A percentile compares a stretch with the other conserved stretches of the same genome.
phyloP scores from a whole-genome alignment of 2,888 invertebrate genomes.

The Lasioglossum villosulum region DNA sequence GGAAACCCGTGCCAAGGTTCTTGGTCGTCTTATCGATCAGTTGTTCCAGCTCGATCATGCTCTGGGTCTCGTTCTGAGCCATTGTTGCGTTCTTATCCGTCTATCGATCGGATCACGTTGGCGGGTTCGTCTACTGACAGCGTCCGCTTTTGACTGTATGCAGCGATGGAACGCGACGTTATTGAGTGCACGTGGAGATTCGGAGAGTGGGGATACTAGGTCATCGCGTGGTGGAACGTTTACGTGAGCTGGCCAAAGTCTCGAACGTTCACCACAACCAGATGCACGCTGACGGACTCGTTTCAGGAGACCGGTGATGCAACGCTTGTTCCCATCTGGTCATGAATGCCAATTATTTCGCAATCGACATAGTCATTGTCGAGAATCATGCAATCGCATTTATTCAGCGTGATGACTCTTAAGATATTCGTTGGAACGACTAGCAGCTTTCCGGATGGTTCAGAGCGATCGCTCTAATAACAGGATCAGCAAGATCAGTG shows the following conservation, averaged over 20 bases:
- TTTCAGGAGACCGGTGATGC: not conserved
- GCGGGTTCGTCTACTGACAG: not conserved
- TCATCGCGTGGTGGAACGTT: not conserved
- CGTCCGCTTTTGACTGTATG: not conserved
- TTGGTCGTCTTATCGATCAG: conserved; percentile 54
- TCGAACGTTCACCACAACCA: too few relatives aligned
- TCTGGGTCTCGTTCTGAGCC: not conserved
- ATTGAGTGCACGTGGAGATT: not conserved
- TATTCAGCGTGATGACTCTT: not conserved
- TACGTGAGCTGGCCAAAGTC: not conserved
- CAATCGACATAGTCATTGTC: not conserved
- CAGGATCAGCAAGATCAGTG: not conserved
- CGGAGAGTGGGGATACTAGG: not conserved
- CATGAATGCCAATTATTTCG: not conserved
- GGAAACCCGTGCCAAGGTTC: conserved; percentile 40
- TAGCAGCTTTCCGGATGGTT: too few relatives aligned
- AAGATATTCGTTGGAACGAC: not conserved
- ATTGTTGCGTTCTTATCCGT: not conserved
- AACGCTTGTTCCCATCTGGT: not conserved
- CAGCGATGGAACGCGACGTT: not conserved
- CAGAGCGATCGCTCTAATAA: not conserved
- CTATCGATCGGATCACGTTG: not conserved
- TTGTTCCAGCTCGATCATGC: conserved; percentile 34
- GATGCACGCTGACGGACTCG: not conserved
- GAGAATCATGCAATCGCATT: not conserved